These are phyloP conservation scores for Pycnonotus jocosus DNA, from an alignment of 2,113 vertebrate genomes.

Conservation along the genomic window DNA sequence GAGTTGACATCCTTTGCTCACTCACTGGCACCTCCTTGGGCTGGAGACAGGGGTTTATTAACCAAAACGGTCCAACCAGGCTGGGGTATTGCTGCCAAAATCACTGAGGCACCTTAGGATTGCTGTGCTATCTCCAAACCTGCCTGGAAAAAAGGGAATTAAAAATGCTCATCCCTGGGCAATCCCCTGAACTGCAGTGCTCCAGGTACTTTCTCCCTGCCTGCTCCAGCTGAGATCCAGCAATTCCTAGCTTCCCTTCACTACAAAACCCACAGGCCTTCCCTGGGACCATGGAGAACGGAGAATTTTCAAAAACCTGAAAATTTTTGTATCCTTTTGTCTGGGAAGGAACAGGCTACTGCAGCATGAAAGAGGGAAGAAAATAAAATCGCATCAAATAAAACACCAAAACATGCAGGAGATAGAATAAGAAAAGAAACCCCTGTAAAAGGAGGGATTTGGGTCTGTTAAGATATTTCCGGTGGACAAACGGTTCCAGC, in stretches of 20 bases:
- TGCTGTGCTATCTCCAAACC: background rate
- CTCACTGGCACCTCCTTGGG: background rate
- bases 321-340: background rate
- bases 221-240: background rate
- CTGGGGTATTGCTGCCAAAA: background rate
- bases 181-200: background rate
- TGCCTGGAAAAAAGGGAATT: background rate
- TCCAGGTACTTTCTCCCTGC: background rate
- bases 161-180: background rate
- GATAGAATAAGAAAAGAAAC: background rate
- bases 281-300: background rate
- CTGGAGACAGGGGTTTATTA: background rate
- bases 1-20: background rate
- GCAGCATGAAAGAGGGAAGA: background rate
- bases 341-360: background rate
- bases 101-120: accelerated
- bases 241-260: background rate
- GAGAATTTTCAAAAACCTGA: background rate
- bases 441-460: background rate
- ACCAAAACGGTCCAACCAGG: background rate
- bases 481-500: background rate
- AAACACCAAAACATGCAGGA: background rate
- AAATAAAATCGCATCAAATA: background rate
- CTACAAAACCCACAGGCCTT: background rate
- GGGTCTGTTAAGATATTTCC: background rate